Base-by-base conservation (phyloP, 2,113 vertebrate species). In the Motacilla alba region DNA sequence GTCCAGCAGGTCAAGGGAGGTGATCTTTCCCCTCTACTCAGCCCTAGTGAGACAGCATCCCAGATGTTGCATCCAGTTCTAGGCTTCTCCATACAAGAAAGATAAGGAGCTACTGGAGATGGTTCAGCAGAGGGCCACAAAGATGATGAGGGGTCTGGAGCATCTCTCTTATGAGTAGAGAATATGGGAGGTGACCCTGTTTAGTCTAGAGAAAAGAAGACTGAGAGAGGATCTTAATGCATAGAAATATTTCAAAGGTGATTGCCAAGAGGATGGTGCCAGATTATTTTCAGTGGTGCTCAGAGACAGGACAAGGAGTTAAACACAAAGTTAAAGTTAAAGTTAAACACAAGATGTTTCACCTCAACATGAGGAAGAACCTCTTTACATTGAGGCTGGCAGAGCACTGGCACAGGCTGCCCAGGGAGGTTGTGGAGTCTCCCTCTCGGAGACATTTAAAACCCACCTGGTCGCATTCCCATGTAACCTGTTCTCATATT, bases 381-480 rank as follows among this genome's bases (percentile, higher is more conserved):
- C 50, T 43, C 26, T 37, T n/a, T 37, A 46, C 15, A 24, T 3
- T 30, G 64, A 70, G n/a, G n/a, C 39, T 70, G 12, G 12, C 18
- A 60, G 27, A 69, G 22, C 27, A 52, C 27, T 44, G 33, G 10
- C 22, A 39, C 12, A 62, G 28, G 23, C 12, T 87, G 19, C 28
- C 23, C 24, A 39, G 15, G 39, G 8, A 46, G 8, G 8, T 39
- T 39, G 33, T 39, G 10, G 28, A 46, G 10, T 46, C 15, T 53
- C 15, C 8, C 10, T 77, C 39, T 62, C 0, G 0, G 55, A 46
- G 18, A n/a, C 2, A 16, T 62, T 70, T 22, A 46, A 70, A 87
- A 78, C 15, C 7, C 8, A 20, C 13, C 22, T 68, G 33, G 31
- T 31, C 0, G 0, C 14, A 22, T 39, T 87, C 19, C 39, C 44